These are phyloP conservation scores for Coptotermes formosanus DNA, from an alignment of 1,140 invertebrate genomes.

Conservation along the genomic window DNA sequence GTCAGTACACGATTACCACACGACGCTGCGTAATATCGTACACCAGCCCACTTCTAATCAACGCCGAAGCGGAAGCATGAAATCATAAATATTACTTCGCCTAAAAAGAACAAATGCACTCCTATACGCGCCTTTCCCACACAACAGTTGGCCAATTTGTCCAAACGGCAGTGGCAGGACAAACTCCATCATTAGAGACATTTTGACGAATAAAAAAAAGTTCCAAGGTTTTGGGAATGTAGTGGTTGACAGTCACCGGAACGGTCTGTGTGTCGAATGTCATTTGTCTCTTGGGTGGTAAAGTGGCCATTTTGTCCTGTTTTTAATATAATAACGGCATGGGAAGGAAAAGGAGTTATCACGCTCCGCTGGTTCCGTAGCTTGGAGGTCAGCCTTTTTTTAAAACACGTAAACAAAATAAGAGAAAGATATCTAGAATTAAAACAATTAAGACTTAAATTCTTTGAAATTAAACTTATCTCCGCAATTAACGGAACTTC, in stretches of 20 bases:
- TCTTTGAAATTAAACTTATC: not conserved
- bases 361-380: not conserved
- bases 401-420: constrained; percentile 2
- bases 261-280: not conserved
- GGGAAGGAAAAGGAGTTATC: not conserved
- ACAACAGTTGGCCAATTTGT: too few species aligned
- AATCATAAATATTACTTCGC: not conserved
- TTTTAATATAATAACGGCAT: not conserved
- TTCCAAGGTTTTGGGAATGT: not conserved
- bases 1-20: too few species aligned
- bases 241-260: not conserved
- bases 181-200: not conserved
- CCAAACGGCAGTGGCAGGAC: too few species aligned
- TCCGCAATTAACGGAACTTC: not conserved
- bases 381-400: not conserved
- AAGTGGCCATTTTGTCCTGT: not conserved
- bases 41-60: too few species aligned
- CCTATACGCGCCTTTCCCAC: too few species aligned
- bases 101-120: too few species aligned
- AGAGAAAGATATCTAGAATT: not conserved
- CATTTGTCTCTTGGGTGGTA: not conserved
- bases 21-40: too few species aligned
- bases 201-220: not conserved
- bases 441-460: not conserved
- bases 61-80: not conserved